Conservation (phyloP, 2,797 vertebrate species). For the Hirundo rustica region DNA sequence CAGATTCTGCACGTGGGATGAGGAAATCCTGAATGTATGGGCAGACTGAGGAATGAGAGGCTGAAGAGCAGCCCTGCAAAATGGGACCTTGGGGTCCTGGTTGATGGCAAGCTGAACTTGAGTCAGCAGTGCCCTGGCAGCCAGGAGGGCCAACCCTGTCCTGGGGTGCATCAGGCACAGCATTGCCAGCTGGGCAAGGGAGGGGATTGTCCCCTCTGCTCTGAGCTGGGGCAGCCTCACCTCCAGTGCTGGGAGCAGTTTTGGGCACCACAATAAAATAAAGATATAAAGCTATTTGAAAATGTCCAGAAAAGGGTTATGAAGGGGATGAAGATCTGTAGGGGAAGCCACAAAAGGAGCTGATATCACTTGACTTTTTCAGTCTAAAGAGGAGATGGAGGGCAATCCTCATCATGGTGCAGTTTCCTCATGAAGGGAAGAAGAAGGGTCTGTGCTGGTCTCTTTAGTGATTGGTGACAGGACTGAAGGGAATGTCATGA, state of each 20-base stretch:
- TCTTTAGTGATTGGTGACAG: background rate
- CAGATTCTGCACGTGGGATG: background rate
- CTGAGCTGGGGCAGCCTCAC: background rate
- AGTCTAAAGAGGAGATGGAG: background rate
- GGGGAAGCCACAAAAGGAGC: background rate
- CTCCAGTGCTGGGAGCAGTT: accelerated
- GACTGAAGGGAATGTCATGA: background rate
- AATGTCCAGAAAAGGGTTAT: background rate
- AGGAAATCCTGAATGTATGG: background rate
- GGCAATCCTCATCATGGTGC: background rate
- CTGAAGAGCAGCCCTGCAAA: background rate
- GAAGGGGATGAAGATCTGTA: background rate
- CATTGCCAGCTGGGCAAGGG: accelerated
- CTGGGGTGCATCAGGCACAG: background rate
- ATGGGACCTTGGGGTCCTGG: accelerated
- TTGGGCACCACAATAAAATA: no score
- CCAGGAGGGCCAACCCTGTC: accelerated
- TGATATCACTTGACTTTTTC: no score
- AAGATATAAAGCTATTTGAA: background rate
- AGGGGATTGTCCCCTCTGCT: background rate
- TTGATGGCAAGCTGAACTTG: accelerated
- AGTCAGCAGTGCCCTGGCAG: background rate
- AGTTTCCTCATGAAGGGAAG: background rate
- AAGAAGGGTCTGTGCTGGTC: no score
- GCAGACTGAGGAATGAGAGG: background rate